Evolutionary conservation across 2,888 invertebrate genomes (phyloP).

Genomic region (Stenodema calcarata): DNA sequence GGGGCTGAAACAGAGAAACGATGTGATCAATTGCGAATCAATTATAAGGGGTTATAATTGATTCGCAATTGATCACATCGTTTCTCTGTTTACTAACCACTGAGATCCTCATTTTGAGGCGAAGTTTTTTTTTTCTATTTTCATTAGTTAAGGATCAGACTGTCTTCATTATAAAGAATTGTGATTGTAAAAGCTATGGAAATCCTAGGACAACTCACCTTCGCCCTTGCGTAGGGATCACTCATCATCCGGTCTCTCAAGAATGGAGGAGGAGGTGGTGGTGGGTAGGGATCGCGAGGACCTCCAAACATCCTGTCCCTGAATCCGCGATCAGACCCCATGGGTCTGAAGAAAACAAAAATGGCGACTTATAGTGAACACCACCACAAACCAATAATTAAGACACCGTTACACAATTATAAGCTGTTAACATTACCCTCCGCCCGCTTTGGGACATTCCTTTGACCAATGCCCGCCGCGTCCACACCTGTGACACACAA

Average conservation of each 20-base stretch:
- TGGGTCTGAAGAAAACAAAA: constrained; percentile 61
- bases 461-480: constrained; percentile 96
- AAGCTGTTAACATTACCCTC: constrained; percentile 55
- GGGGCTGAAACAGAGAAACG: no score
- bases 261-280: constrained; percentile 87
- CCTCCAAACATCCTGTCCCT: constrained; percentile 88
- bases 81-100: no score
- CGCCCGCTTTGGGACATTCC: constrained; percentile 82
- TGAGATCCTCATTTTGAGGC: no score
- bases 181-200: no score
- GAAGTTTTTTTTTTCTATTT: no score
- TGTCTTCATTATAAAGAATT: no score
- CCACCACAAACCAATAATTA: neutral
- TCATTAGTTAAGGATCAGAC: no score
- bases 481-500: constrained; percentile 71
- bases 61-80: no score
- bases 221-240: constrained; percentile 21
- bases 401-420: neutral
- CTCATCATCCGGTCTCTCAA: constrained; percentile 85
- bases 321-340: constrained; percentile 60
- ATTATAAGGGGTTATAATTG: no score
- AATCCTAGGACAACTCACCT: neutral
- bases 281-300: constrained; percentile 89
- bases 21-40: no score
- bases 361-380: neutral